A percentile compares a stretch with the other conserved stretches of the same genome.
Conservation (phyloP, 2,888 invertebrate genomes). For the Alloplasta piceator region DNA sequence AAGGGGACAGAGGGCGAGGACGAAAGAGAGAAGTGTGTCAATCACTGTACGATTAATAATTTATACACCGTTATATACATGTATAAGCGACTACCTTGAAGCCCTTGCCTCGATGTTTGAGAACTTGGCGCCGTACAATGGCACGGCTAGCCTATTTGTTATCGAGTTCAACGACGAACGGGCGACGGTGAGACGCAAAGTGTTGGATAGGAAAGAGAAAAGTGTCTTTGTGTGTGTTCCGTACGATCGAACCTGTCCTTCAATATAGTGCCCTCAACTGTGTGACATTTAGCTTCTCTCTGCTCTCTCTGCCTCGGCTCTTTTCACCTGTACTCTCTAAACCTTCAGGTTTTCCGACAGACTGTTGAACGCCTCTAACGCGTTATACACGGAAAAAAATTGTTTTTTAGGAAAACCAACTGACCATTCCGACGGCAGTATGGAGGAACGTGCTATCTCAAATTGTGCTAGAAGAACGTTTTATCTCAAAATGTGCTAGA, state of each 20-base stretch:
- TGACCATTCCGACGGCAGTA: too few relatives aligned
- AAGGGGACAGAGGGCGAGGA: background rate
- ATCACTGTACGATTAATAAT: slow-evolving; percentile 5
- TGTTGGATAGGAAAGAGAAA: slow-evolving; percentile 7
- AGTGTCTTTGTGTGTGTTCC: background rate
- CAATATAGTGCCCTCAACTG: slow-evolving; percentile 49
- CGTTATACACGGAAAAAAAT: too few relatives aligned
- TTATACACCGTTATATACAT: slow-evolving; percentile 4
- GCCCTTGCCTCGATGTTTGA: slow-evolving; percentile 44
- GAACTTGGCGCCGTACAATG: slow-evolving; percentile 57
- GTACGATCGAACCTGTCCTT: slow-evolving; percentile 62
- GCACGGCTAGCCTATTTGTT: slow-evolving; percentile 61
- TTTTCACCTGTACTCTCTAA: slow-evolving; percentile 38
- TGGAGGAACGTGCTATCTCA: too few relatives aligned
- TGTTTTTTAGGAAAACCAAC: too few relatives aligned
- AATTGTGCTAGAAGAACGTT: too few relatives aligned
- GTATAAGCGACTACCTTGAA: slow-evolving; percentile 7
- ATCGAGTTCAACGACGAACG: slow-evolving; percentile 58
- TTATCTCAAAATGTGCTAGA: too few relatives aligned
- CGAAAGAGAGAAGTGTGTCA: background rate
- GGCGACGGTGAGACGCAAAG: slow-evolving; percentile 32
- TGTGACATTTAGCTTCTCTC: slow-evolving; percentile 56
- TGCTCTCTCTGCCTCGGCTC: slow-evolving; percentile 24
- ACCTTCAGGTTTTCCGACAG: slow-evolving; percentile 58
- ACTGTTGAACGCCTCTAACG: slow-evolving; percentile 52